These are phyloP conservation scores for Phyllostomus discolor DNA, from an alignment of 2,113 vertebrate species.

Conservation along the genomic window DNA sequence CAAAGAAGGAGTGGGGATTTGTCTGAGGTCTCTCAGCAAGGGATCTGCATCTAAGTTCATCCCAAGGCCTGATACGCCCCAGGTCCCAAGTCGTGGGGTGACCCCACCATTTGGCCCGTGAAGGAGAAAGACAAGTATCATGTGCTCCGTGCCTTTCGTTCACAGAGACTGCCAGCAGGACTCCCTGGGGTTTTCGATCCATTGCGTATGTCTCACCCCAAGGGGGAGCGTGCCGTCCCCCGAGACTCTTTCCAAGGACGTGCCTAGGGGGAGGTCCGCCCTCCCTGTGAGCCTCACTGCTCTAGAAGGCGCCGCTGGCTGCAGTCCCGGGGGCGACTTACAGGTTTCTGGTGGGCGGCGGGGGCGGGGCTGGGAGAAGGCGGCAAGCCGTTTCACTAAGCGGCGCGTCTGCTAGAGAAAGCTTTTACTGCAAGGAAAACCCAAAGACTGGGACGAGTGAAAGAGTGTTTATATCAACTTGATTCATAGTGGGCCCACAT, in stretches of 20 bases:
- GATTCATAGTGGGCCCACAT: background rate
- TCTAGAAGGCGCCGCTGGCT: background rate
- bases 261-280: no score
- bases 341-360: background rate
- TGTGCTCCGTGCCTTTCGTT: background rate
- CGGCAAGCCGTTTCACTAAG: background rate
- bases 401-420: background rate
- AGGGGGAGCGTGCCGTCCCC: background rate
- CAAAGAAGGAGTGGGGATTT: background rate
- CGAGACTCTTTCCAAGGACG: background rate
- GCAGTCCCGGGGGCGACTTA: fast-evolving
- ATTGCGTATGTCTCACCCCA: no score
- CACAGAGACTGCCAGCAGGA: background rate
- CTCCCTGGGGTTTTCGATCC: background rate
- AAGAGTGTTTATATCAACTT: background rate
- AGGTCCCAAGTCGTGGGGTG: background rate
- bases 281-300: no score
- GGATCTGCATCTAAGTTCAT: background rate
- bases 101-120: background rate
- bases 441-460: background rate
- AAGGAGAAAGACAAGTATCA: background rate
- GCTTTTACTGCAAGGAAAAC: background rate
- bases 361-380: fast-evolving
- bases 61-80: background rate
- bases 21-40: background rate